Evolutionary conservation across 2,888 invertebrate genomes (phyloP), one percentile per base, ranked within the genome.

Genomic region (Slavum lentiscoides): DNA sequence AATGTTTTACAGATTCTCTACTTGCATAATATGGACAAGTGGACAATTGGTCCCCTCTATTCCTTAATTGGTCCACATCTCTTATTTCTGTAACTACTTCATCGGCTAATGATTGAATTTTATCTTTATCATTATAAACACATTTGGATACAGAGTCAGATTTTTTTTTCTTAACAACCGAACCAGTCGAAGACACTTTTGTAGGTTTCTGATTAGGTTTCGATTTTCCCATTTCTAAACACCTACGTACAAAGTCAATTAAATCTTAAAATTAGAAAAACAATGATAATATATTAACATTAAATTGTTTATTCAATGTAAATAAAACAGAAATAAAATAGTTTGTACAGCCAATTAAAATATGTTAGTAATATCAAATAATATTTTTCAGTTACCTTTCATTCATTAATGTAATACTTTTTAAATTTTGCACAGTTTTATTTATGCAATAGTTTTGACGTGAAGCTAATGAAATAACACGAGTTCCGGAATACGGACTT

Each of bases 21-120:
- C 94, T 90, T 0, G 95, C 94, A 87, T 98, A 99, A 88, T 98
- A 99, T 0, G 98, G 95, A 87, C 99, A 99, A 0, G 94, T 94
- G 83, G 92, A 91, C 72, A 91, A 85, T 83, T 90, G 88, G 85
- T 90, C 90, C 0, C 92, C 95, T 84, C 88, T 88, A 64, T 87
- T 88, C 0, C 93, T 91, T 76, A 96, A 88, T 84, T 97, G 94
- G 86, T 98, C 97, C 84, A 98, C 92, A 87, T 98, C 97, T 85
- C 91, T 88, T 17, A 96, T 91, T 82, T 93, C 90, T 0, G 89
- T 88, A 8, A 95, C 86, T 70, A 91, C 88, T 76, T 89, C 87
- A 84, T 93, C 91, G 84, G 90, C 89, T 53, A 95, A 86, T 7
- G 89, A 88, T 74, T 91, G 90, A 68, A 94, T 90, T 64, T 89